Evolutionary conservation across 2,113 vertebrate genomes (phyloP).

Genomic region (Pachyramphus minor): DNA sequence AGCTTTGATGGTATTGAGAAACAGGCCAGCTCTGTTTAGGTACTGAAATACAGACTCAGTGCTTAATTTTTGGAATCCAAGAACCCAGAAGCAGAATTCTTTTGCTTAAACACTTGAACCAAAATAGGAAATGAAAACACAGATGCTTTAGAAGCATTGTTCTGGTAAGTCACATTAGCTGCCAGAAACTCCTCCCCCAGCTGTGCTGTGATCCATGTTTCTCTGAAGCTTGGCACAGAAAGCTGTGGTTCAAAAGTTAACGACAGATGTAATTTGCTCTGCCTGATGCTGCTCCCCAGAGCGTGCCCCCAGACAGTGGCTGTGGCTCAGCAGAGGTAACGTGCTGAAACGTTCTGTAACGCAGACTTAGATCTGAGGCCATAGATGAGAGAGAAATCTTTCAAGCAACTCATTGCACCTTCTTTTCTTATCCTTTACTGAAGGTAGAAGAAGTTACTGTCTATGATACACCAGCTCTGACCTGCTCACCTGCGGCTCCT

Average conservation of each 20-base stretch:
- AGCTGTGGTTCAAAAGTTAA: background rate
- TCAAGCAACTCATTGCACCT: background rate
- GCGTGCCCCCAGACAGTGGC: fast-evolving
- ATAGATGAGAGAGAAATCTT: background rate
- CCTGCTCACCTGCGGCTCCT: background rate
- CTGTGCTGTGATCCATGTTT: background rate
- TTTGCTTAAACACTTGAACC: background rate
- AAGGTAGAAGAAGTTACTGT: background rate
- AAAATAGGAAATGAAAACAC: background rate
- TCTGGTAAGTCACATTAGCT: background rate
- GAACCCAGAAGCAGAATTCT: conserved; percentile 8
- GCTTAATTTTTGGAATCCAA: background rate
- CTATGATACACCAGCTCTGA: background rate
- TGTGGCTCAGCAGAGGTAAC: background rate
- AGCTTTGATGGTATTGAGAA: conserved; percentile 20
- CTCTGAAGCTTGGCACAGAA: background rate
- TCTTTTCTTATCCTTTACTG: background rate
- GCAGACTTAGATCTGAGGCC: background rate
- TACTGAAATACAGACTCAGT: conserved; percentile 3
- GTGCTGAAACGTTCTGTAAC: fast-evolving
- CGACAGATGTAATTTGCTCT: background rate
- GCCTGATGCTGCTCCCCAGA: background rate
- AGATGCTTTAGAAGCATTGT: background rate
- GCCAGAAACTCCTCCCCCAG: background rate
- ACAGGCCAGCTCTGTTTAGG: conserved; percentile 52